phyloP scores from a whole-genome alignment of 2,888 invertebrate genomes.

The Erebia aethiops region DNA sequence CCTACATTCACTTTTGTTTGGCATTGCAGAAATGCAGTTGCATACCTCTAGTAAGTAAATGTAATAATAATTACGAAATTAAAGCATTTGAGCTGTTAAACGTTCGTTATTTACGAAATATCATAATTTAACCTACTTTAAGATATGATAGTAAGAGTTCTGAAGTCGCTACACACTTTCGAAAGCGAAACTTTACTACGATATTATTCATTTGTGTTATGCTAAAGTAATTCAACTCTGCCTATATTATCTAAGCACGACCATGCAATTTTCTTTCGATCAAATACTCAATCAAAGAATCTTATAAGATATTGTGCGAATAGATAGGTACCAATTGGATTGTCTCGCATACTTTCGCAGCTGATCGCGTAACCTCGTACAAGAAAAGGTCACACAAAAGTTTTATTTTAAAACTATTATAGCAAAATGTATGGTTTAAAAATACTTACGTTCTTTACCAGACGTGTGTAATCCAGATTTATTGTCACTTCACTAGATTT shows the following conservation, averaged over 20 bases:
- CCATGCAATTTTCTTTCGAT: constrained; percentile 27
- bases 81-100: constrained; percentile 21
- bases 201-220: not conserved
- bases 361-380: constrained; percentile 59
- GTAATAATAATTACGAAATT: not conserved
- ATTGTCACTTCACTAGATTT: constrained; percentile 71
- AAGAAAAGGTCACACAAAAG: constrained; percentile 42
- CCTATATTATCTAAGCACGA: too few species aligned
- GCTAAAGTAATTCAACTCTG: not conserved
- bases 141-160: constrained; percentile 33
- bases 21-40: constrained; percentile 46
- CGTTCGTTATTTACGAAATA: constrained; percentile 15
- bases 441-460: constrained; percentile 35
- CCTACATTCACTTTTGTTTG: constrained; percentile 79
- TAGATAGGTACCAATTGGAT: constrained; percentile 37
- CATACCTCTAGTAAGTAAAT: not conserved
- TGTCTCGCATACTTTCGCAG: constrained; percentile 66
- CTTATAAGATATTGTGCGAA: constrained; percentile 16
- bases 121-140: constrained; percentile 41
- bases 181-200: constrained; percentile 19
- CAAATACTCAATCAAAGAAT: not conserved
- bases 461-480: constrained; percentile 56
- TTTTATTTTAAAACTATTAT: constrained; percentile 7
- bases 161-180: constrained; percentile 43
- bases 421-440: not conserved